These are phyloP conservation scores for Neodontobutis hainanensis DNA, from an alignment of 2,113 vertebrate species.

Conservation along the genomic window DNA sequence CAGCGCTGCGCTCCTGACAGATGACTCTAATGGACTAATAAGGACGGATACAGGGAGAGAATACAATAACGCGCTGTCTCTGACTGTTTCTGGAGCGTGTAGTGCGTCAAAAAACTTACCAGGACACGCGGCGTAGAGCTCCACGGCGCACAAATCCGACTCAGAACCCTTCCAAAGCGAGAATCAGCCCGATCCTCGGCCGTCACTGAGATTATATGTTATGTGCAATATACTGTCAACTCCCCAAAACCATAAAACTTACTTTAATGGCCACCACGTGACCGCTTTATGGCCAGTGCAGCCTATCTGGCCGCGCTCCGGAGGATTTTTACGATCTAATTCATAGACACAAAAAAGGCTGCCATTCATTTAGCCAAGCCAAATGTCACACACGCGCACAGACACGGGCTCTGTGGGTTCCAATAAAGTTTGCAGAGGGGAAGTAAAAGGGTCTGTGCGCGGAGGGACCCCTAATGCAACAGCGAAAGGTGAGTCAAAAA, in stretches of 20 bases:
- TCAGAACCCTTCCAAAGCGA: constrained; percentile 87
- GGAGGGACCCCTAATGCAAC: constrained; percentile 73
- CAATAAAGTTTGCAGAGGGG: constrained; percentile 97
- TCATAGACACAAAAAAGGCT: constrained; percentile 93
- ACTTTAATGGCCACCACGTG: constrained; percentile 99
- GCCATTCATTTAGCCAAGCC: constrained; percentile 97
- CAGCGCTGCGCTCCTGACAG: constrained; percentile 71
- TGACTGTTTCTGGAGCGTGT: constrained; percentile 56
- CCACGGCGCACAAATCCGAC: constrained; percentile 44
- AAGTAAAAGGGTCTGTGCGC: constrained; percentile 87
- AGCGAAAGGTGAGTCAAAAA: constrained; percentile 86
- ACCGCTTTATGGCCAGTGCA: constrained; percentile 99
- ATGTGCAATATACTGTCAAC: constrained; percentile 99
- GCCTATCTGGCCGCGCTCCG: constrained; percentile 98
- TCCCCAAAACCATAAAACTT: constrained; percentile 99
- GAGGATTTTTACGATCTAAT: constrained; percentile 99
- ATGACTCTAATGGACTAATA: constrained; percentile 78
- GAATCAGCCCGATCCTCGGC: constrained; percentile 95
- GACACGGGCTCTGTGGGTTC: constrained; percentile 14
- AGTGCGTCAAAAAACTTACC: constrained; percentile 85
- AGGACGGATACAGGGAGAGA: constrained; percentile 66
- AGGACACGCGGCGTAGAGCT: constrained; percentile 74
- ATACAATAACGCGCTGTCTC: constrained; percentile 72
- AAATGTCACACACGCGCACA: constrained; percentile 85
- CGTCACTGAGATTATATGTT: constrained; percentile 99